Percentiles rank a stretch among this genome's conserved stretches.
Conservation (phyloP, 1,140 invertebrate genomes). For the Drosophila athabasca region DNA sequence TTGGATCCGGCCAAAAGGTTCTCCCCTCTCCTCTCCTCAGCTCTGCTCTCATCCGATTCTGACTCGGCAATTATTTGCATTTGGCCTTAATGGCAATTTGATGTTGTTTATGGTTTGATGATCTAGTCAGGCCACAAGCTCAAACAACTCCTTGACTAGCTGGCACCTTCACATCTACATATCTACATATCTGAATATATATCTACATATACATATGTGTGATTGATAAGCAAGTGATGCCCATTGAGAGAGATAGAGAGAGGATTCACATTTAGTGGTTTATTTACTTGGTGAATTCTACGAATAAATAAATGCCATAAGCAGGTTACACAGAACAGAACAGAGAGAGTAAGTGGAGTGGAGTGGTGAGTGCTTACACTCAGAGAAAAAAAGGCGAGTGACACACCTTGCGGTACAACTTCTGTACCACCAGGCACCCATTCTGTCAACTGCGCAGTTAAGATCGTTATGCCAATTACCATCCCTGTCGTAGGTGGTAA, state of each 20-base stretch:
- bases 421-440: no score
- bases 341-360: constrained; percentile 23
- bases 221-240: constrained; percentile 71
- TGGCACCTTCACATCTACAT: constrained; percentile 8
- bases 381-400: not conserved
- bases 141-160: constrained; percentile 25
- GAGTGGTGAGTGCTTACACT: constrained; percentile 12
- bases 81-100: constrained; percentile 79
- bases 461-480: no score
- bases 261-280: constrained; percentile 45
- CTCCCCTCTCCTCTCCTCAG: not conserved
- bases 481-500: no score
- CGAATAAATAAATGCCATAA: constrained; percentile 40
- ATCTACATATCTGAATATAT: constrained; percentile 7
- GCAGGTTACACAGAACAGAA: constrained; percentile 30
- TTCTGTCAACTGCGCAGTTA: no score
- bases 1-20: constrained; percentile 29
- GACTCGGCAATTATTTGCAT: constrained; percentile 79
- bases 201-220: constrained; percentile 23
- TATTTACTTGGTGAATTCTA: constrained; percentile 32
- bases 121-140: constrained; percentile 62
- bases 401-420: no score
- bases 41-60: constrained; percentile 5
- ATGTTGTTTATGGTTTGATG: constrained; percentile 79
- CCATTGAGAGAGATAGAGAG: constrained; percentile 44